phyloP scores from a whole-genome alignment of 2,888 invertebrate species.

The Acronicta alni region DNA sequence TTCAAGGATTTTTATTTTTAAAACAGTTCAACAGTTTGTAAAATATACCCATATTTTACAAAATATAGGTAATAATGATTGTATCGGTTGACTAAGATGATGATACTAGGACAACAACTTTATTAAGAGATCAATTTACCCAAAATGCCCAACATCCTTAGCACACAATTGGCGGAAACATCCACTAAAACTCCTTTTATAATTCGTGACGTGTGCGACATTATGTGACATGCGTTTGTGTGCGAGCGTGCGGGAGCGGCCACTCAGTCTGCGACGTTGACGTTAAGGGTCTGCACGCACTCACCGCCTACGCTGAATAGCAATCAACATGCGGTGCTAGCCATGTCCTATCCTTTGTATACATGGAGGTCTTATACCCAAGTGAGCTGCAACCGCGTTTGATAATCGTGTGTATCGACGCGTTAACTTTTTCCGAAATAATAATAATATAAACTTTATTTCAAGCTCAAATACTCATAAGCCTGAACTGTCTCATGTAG shows the following conservation, averaged over 20 bases:
- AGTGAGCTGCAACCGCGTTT: constrained; percentile 21
- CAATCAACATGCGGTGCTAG: constrained; percentile 28
- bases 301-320: constrained; percentile 32
- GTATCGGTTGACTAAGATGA: constrained; percentile 3
- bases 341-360: constrained; percentile 28
- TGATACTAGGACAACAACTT: constrained; percentile 16
- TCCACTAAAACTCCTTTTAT: constrained; percentile 27
- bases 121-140: constrained; percentile 26
- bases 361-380: constrained; percentile 28
- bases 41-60: too few species aligned
- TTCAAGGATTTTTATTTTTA: not conserved
- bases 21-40: too few species aligned
- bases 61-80: not conserved
- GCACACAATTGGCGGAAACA: constrained; percentile 36
- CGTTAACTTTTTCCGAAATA: constrained; percentile 5
- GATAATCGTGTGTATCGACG: constrained; percentile 21
- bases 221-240: not conserved
- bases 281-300: constrained; percentile 13
- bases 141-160: constrained; percentile 30
- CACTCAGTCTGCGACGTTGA: constrained; percentile 29
- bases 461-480: too few species aligned
- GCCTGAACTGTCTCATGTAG: too few species aligned
- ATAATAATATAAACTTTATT: too few species aligned
- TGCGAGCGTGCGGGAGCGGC: constrained; percentile 15
- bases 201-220: constrained; percentile 21